A percentile compares a stretch with the other conserved stretches of the same genome.
These are phyloP conservation scores for Ceyx erithaca DNA, from an alignment of 2,797 vertebrate genomes.

Conservation along the genomic window DNA sequence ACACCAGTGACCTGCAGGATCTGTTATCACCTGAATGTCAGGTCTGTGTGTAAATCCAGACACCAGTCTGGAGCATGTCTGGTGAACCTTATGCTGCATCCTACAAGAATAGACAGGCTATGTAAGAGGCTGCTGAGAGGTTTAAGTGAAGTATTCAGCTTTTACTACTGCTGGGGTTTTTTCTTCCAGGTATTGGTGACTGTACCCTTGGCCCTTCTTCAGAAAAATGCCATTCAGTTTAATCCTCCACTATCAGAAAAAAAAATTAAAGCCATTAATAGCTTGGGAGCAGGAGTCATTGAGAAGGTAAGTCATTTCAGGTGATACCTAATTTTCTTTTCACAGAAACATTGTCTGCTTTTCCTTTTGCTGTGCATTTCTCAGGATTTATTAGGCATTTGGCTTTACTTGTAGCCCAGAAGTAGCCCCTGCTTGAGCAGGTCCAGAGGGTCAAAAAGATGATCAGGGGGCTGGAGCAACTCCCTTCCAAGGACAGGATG, in stretches of 20 bases:
- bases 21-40: neutral
- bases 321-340: neutral
- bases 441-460: neutral
- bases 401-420: neutral
- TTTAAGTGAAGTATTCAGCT: neutral
- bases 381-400: neutral
- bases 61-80: neutral
- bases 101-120: neutral
- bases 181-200: constrained; percentile 90
- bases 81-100: neutral
- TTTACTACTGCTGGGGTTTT: neutral
- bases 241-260: constrained; percentile 90
- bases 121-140: neutral
- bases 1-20: neutral
- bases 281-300: constrained; percentile 93
- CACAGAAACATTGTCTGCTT: neutral
- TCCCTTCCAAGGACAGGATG: neutral
- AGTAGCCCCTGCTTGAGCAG: neutral
- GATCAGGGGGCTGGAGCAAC: too few relatives aligned
- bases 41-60: neutral
- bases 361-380: neutral
- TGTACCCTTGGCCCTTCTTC: constrained; percentile 90
- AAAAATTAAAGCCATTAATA: constrained; percentile 96
- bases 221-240: constrained; percentile 91
- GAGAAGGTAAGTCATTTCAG: constrained; percentile 86